Evolutionary conservation across 2,797 vertebrate species (phyloP), one percentile per base, ranked within the genome.

Genomic region (Sebastolobus alascanus): DNA sequence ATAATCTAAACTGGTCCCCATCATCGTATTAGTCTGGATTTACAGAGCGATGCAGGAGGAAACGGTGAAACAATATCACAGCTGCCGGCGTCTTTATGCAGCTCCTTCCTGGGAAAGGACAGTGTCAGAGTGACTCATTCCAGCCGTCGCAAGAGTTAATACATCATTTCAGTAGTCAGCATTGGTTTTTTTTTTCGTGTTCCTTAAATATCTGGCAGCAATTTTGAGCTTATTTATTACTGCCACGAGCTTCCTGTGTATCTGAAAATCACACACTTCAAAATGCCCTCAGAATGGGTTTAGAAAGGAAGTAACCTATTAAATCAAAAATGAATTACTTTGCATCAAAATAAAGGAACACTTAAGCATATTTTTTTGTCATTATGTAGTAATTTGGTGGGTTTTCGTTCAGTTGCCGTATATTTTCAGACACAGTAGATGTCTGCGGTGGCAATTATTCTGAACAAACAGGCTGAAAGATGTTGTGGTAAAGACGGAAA

Each of bases 161-260:
- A 55, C 10, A 40, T 68, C 10, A 46, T 76, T 73, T 80, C n/a
- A 80, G 60, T 18, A 50, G 63, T 50, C 13, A 11, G 65, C 61
- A 25, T 29, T 18, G 25, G 25, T 25, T 76, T 87, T 84, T 61
- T 40, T 50, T 40, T 66, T 55, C 20, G 78, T 79, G 50, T 79
- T 77, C 69, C 52, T 67, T 66, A 84, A 83, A 86, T 84, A 87
- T 83, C 29, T 65, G 8, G 78, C 68, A 83, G 71, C 40, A 81
- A 78, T 82, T 84, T 67, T 67, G 50, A 73, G 84, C 38, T 59
- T 29, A 78, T 84, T 84, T 61, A 82, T 77, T 77, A 43, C 67
- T 60, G 80, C 70, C 58, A 56, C 75, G 43, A 22, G 66, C 37
- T 74, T 79, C 59, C 58, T 58, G 60, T 82, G 25, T 56, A 81